Evolutionary conservation across 2,797 vertebrate genomes (phyloP).

Genomic region (Pseudochirops corinnae): DNA sequence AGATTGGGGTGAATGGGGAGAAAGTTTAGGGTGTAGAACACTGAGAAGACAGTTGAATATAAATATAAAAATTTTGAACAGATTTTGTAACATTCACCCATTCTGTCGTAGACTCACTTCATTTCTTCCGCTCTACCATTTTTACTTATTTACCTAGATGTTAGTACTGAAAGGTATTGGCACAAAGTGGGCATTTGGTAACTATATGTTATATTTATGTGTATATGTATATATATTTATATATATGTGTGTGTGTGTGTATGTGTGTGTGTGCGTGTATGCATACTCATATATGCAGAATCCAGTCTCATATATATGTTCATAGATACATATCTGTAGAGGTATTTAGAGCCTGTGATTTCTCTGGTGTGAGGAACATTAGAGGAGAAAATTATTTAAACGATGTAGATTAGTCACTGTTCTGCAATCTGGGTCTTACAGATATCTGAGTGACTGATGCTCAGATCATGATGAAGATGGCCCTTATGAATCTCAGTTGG

Average conservation of each 20-base stretch:
- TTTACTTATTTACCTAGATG: not conserved
- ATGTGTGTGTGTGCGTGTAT: not conserved
- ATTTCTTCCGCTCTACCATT: not conserved
- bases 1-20: not conserved
- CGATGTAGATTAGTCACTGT: not conserved
- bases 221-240: not conserved
- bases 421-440: not conserved
- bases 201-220: not conserved
- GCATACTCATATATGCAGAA: not conserved
- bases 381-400: not conserved
- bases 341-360: not conserved
- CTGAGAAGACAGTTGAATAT: not conserved
- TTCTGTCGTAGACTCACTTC: not conserved
- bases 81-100: not conserved
- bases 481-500: not conserved
- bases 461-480: no score
- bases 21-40: not conserved
- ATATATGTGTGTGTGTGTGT: no score
- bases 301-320: not conserved
- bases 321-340: not conserved
- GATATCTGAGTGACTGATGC: not conserved
- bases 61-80: not conserved
- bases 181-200: not conserved
- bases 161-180: not conserved
- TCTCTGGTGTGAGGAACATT: not conserved